Evolutionary conservation across 2,888 invertebrate species (phyloP), one percentile per base, ranked within the genome.

Genomic region (Lasius fuliginosus): DNA sequence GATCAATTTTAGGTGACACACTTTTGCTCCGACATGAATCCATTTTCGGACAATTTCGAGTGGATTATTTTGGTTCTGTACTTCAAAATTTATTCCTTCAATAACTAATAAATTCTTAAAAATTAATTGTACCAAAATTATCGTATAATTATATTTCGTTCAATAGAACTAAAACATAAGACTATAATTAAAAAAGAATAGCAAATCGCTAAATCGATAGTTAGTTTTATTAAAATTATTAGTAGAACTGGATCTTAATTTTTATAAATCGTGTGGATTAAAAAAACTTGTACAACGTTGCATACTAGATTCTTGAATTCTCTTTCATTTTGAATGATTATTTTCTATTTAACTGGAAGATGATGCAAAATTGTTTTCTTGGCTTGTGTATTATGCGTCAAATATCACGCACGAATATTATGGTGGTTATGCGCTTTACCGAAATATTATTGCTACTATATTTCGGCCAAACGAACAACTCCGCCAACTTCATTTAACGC

Each of bases 1-100:
- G 69, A 79, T 79, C 79, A 69, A 79, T 79, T 60, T 60, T 79
- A 33, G 69, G 56, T 46, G 79, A 69, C 79, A 79, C 69, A 79
- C 79, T 79, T 79, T 60, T 46, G 30, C 12, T 23, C 8, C 36
- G 36, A 23, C 46, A 23, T 11, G 27, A 79, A 46, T 42, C 60
- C 60, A 69, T 33, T 69, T 79, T 71, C 18, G 23, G 12, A 60
- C 36, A 18, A 53, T 69, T 33, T 71, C 58, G 12, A 46, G 23
- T 33, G 18, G 60, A 58, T 68, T 42, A 33, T 33, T n/a, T 67
- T 53, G n/a, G 11, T 30, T 49, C n/a, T 12, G 40, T 42, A 40
- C 40, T 73, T 73, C 0, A 40, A 73, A 36, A 58, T 11, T 1
- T 62, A 64, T 49, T 53, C 1, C 49, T 62, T 74, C 23, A 18